Conservation (phyloP, 2,113 vertebrate genomes). For the Pavo muticus region DNA sequence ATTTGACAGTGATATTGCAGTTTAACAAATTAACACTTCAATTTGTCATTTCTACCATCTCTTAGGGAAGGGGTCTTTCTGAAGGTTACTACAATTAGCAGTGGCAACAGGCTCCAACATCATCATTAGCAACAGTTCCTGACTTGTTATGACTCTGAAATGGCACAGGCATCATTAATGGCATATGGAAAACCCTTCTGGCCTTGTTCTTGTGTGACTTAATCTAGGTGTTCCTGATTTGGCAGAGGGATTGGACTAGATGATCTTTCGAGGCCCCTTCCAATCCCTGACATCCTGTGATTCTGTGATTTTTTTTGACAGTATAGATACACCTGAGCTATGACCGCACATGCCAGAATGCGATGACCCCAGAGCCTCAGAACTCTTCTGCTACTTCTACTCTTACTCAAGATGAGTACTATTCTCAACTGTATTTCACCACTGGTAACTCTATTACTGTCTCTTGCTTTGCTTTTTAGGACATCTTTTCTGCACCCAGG, state of each 20-base stretch:
- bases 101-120: background rate
- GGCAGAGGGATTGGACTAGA: no score
- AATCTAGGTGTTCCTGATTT: no score
- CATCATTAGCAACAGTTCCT: background rate
- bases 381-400: background rate
- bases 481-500: background rate
- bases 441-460: background rate
- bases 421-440: background rate
- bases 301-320: background rate
- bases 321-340: background rate
- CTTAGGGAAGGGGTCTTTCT: background rate
- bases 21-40: conserved; percentile 57
- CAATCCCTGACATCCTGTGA: no score
- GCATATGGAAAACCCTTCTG: no score
- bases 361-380: background rate
- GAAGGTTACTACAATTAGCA: background rate
- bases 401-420: rapidly evolving
- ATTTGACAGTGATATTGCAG: conserved; percentile 47
- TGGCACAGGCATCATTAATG: background rate
- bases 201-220: no score
- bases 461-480: background rate
- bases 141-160: background rate
- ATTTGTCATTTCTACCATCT: conserved; percentile 25
- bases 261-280: no score
- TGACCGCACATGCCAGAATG: background rate